Evolutionary conservation across 2,888 invertebrate species (phyloP).

Genomic region (Xestia xanthographa): DNA sequence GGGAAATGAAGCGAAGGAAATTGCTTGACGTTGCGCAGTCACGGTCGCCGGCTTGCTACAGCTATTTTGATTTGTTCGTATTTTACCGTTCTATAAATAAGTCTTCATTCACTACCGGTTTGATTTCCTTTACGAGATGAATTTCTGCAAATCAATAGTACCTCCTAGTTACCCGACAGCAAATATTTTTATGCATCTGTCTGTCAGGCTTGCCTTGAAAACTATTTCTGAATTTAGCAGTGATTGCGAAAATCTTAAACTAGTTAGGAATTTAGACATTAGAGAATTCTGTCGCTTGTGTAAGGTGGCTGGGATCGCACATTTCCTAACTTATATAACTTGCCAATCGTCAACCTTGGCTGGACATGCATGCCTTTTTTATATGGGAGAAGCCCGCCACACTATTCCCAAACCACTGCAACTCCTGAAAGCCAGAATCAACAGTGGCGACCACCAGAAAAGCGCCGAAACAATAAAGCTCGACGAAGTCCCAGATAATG

Average conservation of each 20-base stretch:
- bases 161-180: background rate
- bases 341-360: conserved; percentile 1
- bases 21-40: conserved; percentile 54
- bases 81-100: conserved; percentile 18
- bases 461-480: too few relatives aligned
- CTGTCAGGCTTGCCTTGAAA: conserved; percentile 23
- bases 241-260: conserved; percentile 21
- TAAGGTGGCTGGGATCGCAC: background rate
- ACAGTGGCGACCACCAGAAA: too few relatives aligned
- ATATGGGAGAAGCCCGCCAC: too few relatives aligned
- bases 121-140: conserved; percentile 18
- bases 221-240: conserved; percentile 3
- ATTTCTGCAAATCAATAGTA: conserved; percentile 6
- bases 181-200: background rate
- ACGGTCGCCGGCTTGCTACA: conserved; percentile 41
- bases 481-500: too few relatives aligned
- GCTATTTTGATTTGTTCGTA: conserved; percentile 19
- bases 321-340: background rate
- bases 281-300: conserved; percentile 1
- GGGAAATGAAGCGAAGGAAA: conserved; percentile 60
- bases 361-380: background rate
- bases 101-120: conserved; percentile 21
- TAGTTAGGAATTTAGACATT: conserved; percentile 11
- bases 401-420: too few relatives aligned
- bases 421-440: too few relatives aligned